Base-by-base conservation (phyloP, 2,888 invertebrate species). In the Acleris holmiana region DNA sequence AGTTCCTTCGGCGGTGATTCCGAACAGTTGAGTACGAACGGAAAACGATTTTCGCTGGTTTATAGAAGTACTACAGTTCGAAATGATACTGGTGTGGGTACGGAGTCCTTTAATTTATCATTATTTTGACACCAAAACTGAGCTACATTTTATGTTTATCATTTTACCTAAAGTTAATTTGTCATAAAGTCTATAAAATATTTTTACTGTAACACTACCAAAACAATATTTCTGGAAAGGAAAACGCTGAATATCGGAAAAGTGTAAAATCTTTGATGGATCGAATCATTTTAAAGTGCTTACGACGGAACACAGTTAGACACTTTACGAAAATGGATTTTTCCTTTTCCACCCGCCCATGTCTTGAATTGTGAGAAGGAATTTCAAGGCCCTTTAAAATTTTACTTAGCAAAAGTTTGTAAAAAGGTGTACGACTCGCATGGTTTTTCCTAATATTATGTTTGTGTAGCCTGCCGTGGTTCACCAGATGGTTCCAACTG, bases 1-100 rank as follows among this genome's bases (percentile, higher is more conserved):
- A 84, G 84, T 85, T 75, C 76, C 72, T 74, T 78, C 73, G 72
- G 77, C 73, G 81, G 80, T 81, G 84, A 86, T 84, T 84, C 80
- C 81, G 75, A 76, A 49, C 41, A 46, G 50, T 8, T 15, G 44
- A 1, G 44, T 15, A 17, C 4, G 7, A 44, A n/a, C n/a, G 17
- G 44, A 1, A n/a, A 44, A n/a, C 44, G 44, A 17, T 13, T 35
- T 35, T 35, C 8, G 35, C 35, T 13, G 35, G 35, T 35, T 35
- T 13, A 35, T 3, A 13, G 10, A 0, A 8, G 13, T 35, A 3
- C 4, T 35, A 3, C 8, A 35, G 29, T 35, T 35, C 4, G 10
- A 13, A 35, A 35, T 29, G 13, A 35, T 13, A 35, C 3, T 0
- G 7, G 8, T 29, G 0, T 8, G 25, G 7, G 8, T 29, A 29